Conservation (phyloP, 2,797 vertebrate species). For the Leptodactylus fallax region DNA sequence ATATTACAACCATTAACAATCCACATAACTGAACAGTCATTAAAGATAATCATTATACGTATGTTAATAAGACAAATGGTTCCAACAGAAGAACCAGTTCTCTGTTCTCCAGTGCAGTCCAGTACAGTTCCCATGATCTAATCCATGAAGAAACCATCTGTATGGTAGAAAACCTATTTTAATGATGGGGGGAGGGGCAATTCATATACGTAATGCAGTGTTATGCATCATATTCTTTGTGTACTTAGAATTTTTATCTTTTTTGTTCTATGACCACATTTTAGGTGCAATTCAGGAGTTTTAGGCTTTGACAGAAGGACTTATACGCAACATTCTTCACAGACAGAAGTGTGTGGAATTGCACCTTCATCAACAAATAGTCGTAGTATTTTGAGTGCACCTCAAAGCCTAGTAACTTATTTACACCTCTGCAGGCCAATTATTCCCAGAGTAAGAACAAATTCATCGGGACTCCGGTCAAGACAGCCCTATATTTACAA, state of each 20-base stretch:
- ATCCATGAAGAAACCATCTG: neutral
- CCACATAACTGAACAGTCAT: too few relatives aligned
- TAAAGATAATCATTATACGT: too few relatives aligned
- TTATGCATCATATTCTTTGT: neutral
- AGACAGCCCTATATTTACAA: conserved; percentile 36
- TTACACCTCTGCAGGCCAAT: conserved; percentile 77
- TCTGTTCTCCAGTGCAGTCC: too few relatives aligned
- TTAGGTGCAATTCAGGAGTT: conserved; percentile 31
- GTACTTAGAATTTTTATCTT: neutral
- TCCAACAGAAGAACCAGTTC: too few relatives aligned
- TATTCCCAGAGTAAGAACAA: conserved; percentile 66
- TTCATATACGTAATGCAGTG: neutral
- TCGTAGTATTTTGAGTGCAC: conserved; percentile 16
- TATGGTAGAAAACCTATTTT: neutral
- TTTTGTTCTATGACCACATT: neutral
- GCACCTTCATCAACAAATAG: conserved; percentile 10
- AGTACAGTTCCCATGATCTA: too few relatives aligned
- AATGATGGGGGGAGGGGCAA: too few relatives aligned
- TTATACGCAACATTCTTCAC: neutral
- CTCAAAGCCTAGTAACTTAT: conserved; percentile 63
- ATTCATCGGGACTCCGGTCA: neutral
- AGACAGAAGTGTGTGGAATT: neutral
- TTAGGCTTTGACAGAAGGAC: neutral
- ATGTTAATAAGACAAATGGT: too few relatives aligned
- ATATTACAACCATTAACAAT: too few relatives aligned